These are phyloP conservation scores for Saguinus oedipus DNA, from an alignment of 2,797 vertebrate genomes.

Conservation along the genomic window DNA sequence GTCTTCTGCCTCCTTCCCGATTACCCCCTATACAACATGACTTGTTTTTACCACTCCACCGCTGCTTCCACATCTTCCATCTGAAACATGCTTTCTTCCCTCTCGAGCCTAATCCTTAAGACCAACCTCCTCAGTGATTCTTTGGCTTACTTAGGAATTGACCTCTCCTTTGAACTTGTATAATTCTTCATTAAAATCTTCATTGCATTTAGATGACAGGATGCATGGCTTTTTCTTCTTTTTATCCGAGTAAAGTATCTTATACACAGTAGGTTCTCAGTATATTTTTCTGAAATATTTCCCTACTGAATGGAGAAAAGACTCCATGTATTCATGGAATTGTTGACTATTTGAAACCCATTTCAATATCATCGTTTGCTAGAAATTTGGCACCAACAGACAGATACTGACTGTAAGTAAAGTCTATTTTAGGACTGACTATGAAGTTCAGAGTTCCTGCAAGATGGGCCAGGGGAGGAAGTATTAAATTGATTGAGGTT, in stretches of 20 bases:
- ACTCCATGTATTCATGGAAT: neutral
- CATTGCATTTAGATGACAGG: neutral
- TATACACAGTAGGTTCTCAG: neutral
- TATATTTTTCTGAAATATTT: neutral
- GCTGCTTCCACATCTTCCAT: neutral
- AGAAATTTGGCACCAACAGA: neutral
- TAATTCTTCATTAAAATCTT: neutral
- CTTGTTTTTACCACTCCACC: neutral
- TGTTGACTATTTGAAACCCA: neutral
- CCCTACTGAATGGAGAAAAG: neutral
- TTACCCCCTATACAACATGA: neutral
- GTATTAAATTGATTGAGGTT: neutral
- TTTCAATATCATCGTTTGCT: neutral
- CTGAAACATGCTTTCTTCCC: neutral
- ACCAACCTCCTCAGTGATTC: no score
- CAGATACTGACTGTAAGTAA: neutral
- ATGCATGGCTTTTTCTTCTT: neutral
- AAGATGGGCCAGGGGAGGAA: neutral
- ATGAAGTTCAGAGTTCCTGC: neutral
- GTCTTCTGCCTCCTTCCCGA: neutral
- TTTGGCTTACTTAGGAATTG: neutral
- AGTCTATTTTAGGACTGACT: neutral
- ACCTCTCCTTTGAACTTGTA: neutral
- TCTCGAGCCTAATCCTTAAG: neutral
- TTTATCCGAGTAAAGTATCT: neutral